A percentile compares a stretch with the other conserved stretches of the same genome.
Evolutionary conservation across 2,797 vertebrate genomes (phyloP).

Genomic region (Petrocephalus sullivani): DNA sequence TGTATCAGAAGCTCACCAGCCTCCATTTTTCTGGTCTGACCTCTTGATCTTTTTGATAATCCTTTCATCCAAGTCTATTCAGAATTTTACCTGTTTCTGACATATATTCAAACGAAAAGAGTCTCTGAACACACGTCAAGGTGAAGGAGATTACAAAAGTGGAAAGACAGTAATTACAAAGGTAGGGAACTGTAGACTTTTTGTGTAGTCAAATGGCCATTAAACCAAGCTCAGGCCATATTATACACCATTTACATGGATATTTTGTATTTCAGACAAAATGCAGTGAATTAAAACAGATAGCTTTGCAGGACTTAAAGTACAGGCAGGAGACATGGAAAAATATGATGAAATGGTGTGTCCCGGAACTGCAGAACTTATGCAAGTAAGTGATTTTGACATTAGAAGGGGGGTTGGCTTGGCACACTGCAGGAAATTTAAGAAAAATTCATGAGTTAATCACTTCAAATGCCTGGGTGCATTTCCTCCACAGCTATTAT

Average conservation of each 20-base stretch:
- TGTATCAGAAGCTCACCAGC: background rate
- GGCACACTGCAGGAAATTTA: background rate
- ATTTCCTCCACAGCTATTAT: background rate
- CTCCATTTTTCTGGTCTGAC: background rate
- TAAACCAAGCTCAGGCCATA: background rate
- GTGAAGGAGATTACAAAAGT: background rate
- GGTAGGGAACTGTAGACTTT: background rate
- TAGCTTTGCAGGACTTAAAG: background rate
- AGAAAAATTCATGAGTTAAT: background rate
- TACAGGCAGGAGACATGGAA: background rate
- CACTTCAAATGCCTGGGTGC: background rate
- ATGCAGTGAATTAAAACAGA: background rate
- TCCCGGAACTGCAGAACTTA: background rate
- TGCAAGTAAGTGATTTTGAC: background rate
- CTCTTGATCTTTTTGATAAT: background rate
- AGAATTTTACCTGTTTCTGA: background rate
- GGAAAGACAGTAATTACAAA: background rate
- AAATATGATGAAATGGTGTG: background rate
- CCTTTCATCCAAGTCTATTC: slow-evolving; percentile 5
- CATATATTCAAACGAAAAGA: background rate
- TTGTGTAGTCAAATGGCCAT: background rate
- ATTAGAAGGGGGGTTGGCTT: background rate
- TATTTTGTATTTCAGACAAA: background rate
- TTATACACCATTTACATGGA: background rate
- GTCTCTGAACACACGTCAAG: background rate